phyloP scores from a whole-genome alignment of 2,888 invertebrate species.

The Pandemis cinnamomeana region DNA sequence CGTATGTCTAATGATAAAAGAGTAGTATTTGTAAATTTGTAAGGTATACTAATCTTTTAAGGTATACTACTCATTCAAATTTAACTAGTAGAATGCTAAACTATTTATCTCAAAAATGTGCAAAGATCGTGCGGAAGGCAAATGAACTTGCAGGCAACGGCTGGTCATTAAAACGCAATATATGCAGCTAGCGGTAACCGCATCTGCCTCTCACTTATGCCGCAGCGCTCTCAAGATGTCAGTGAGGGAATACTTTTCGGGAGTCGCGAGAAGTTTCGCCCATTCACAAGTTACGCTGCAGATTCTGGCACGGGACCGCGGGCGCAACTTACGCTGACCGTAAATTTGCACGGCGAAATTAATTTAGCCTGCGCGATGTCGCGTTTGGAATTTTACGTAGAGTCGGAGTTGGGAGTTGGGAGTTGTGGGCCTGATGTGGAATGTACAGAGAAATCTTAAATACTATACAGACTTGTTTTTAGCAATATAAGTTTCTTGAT shows the following conservation, averaged over 20 bases:
- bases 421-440: not conserved
- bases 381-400: slow-evolving; percentile 24
- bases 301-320: slow-evolving; percentile 59
- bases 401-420: not conserved
- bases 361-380: slow-evolving; percentile 62
- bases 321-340: slow-evolving; percentile 59
- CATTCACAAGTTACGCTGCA: slow-evolving; percentile 58
- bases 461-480: not conserved
- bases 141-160: no score
- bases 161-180: no score
- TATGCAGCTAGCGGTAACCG: not conserved
- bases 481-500: no score
- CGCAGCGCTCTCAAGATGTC: slow-evolving; percentile 33
- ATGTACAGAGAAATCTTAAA: slow-evolving; percentile 7
- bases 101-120: no score
- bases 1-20: no score
- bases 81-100: no score
- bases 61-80: no score
- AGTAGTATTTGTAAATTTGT: no score
- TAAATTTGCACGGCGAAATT: slow-evolving; percentile 75
- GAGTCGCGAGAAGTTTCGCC: slow-evolving; percentile 50
- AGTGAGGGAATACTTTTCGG: slow-evolving; percentile 39
- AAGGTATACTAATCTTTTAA: no score
- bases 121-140: no score
- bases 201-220: not conserved